Percentiles rank a stretch among this genome's conserved stretches.
These are phyloP conservation scores for Hipparchia semele DNA, from an alignment of 2,888 invertebrate genomes.

Conservation along the genomic window DNA sequence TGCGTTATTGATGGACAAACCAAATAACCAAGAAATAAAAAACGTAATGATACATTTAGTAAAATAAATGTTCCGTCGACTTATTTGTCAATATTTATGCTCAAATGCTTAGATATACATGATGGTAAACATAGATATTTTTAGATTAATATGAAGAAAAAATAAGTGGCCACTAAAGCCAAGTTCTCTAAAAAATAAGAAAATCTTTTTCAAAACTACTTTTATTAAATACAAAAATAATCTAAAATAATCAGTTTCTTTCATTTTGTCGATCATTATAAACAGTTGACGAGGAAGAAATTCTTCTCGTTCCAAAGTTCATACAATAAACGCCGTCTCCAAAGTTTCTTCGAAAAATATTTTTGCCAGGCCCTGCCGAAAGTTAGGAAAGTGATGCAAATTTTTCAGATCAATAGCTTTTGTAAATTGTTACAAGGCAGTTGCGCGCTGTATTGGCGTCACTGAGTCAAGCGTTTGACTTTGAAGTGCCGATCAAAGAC, in stretches of 20 bases:
- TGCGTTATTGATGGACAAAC: no score
- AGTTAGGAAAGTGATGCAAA: constrained; percentile 35
- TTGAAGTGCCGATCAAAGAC: constrained; percentile 75
- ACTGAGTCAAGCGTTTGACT: constrained; percentile 49
- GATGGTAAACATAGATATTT: not conserved
- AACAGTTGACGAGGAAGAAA: constrained; percentile 10
- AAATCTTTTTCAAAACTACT: not conserved
- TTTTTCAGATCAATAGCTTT: constrained; percentile 37
- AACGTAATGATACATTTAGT: no score
- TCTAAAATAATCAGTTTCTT: not conserved
- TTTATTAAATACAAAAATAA: no score
- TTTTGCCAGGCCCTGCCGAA: constrained; percentile 32
- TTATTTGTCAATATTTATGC: no score
- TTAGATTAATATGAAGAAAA: not conserved
- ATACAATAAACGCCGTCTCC: constrained; percentile 19
- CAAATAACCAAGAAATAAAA: no score
- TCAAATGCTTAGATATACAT: no score
- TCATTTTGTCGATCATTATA: not conserved
- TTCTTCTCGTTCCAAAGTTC: constrained; percentile 23
- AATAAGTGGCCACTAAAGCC: not conserved
- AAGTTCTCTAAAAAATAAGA: not conserved
- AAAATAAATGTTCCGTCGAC: no score
- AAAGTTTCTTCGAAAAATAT: constrained; percentile 28
- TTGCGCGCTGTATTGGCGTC: constrained; percentile 40
- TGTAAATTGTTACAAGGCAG: constrained; percentile 36